phyloP scores from a whole-genome alignment of 64 coral and sea anemone species.

The Montipora efflorescens region DNA sequence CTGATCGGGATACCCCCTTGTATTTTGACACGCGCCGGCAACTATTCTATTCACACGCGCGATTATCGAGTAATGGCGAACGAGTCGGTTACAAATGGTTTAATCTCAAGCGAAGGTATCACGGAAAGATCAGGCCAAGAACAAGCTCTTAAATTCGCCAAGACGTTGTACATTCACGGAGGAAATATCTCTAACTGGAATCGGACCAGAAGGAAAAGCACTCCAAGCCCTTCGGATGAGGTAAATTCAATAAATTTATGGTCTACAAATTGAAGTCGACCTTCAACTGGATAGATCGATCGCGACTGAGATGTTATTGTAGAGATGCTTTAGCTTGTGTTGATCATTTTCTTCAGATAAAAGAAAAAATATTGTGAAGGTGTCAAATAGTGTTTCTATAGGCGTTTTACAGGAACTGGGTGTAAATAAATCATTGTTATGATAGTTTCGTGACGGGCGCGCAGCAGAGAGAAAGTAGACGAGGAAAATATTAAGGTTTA shows the following conservation, averaged over 20 bases:
- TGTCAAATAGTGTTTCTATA: neutral
- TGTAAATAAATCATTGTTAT: neutral
- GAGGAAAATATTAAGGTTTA: no score
- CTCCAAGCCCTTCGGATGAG: slow-evolving; percentile 74
- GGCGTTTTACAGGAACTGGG: neutral
- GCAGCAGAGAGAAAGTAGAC: no score
- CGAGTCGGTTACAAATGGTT: neutral
- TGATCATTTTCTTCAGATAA: no score
- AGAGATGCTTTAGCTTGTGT: no score
- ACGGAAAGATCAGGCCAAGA: slow-evolving; percentile 19
- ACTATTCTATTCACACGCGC: neutral
- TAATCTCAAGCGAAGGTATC: slow-evolving; percentile 22
- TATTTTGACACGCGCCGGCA: neutral
- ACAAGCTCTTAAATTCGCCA: slow-evolving; percentile 70
- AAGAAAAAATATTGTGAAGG: neutral
- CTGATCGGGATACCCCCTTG: neutral
- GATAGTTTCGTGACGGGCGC: neutral
- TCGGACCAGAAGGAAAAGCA: slow-evolving; percentile 83
- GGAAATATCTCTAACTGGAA: slow-evolving; percentile 94
- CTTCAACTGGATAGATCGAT: no score
- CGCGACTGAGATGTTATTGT: no score
- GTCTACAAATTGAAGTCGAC: no score
- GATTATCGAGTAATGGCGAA: slow-evolving; percentile 39
- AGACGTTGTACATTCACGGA: slow-evolving; percentile 85
- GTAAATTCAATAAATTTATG: neutral